phyloP scores from a whole-genome alignment of 92 coral and sea anemone genomes.

The Parazoanthus atlanticus region DNA sequence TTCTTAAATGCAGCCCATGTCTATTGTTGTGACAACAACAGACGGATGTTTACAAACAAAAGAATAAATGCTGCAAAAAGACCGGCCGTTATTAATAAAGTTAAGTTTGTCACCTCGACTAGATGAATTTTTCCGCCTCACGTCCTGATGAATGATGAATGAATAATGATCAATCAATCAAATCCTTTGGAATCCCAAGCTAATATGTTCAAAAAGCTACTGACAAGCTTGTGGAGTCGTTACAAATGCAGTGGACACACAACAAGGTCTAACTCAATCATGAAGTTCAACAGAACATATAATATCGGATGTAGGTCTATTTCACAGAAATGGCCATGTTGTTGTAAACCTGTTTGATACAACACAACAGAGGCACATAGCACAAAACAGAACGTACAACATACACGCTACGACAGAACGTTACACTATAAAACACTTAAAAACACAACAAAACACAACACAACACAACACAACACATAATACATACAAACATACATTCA shows the following conservation, averaged over 20 bases:
- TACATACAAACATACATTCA: not conserved
- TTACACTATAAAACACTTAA: too few species aligned
- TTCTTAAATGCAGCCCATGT: not conserved
- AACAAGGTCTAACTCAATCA: not conserved
- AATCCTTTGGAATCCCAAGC: not conserved
- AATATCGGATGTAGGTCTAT: not conserved
- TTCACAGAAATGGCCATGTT: not conserved
- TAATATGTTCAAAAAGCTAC: not conserved
- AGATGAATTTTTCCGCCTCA: not conserved
- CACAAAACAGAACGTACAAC: not conserved
- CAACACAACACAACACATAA: not conserved
- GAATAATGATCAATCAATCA: not conserved
- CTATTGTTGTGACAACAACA: slow-evolving; percentile 32
- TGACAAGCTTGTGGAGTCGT: not conserved
- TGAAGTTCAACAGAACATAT: not conserved
- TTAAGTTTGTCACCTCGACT: not conserved
- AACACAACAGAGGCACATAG: not conserved
- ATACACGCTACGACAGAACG: not conserved
- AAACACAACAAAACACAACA: too few species aligned
- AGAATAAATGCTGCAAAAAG: not conserved
- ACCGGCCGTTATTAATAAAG: not conserved
- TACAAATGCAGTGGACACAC: not conserved
- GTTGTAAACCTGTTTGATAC: not conserved
- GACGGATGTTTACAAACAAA: slow-evolving; percentile 6
- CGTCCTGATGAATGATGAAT: not conserved